phyloP scores from a whole-genome alignment of 2,797 vertebrate species.

The Lophotriccus pileatus region DNA sequence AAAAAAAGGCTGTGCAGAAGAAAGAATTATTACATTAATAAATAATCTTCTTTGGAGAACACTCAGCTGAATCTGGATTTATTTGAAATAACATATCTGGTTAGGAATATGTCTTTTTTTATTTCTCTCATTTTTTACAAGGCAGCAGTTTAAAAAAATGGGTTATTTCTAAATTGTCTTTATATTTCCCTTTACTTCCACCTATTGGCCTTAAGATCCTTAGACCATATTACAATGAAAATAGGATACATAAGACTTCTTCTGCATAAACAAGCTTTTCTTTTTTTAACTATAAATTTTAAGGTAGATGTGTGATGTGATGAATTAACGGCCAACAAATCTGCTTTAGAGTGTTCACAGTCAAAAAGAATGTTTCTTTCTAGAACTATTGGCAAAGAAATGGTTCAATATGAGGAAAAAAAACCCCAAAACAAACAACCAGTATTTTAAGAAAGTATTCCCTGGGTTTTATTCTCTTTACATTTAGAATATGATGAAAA shows the following conservation, averaged over 20 bases:
- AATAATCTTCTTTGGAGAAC: background rate
- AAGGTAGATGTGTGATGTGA: background rate
- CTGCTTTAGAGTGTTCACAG: background rate
- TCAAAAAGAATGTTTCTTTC: background rate
- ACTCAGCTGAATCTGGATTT: background rate
- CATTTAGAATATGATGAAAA: background rate
- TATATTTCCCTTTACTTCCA: background rate
- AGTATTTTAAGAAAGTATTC: background rate
- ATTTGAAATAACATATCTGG: background rate
- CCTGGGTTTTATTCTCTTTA: background rate
- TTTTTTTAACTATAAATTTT: background rate
- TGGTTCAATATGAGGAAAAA: background rate
- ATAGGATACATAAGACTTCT: background rate
- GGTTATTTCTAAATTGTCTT: background rate
- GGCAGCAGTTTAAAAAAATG: background rate
- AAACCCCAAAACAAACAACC: too few relatives aligned
- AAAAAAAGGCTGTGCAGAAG: background rate
- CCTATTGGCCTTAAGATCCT: background rate
- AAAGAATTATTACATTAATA: background rate
- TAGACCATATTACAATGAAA: background rate
- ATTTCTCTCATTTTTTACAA: background rate
- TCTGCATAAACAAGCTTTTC: background rate
- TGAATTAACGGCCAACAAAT: background rate
- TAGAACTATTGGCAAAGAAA: background rate
- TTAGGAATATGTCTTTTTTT: background rate